Base-by-base conservation (phyloP, 2,888 invertebrate genomes). In the Dione vanillae region DNA sequence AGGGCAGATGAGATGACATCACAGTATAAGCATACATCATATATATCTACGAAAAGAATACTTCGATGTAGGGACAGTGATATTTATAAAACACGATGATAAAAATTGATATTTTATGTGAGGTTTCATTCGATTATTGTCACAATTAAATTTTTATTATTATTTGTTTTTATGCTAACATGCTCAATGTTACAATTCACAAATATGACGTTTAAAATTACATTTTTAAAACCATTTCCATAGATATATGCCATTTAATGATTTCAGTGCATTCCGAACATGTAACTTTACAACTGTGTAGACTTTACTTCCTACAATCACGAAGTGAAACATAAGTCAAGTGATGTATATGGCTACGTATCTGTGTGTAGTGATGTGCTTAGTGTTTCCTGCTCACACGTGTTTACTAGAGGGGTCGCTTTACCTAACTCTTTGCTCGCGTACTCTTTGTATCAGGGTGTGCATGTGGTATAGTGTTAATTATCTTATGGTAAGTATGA, bases 1-100 rank as follows among this genome's bases (percentile, higher is more conserved):
- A 82, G 87, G 85, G 80, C 85, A 86, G 87, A 86, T 83, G 86
- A 85, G 86, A 87, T 85, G 87, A 84, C 87, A 83, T 85, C 85
- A 84, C 80, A 78, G 76, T 84, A 81, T 83, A 83, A 82, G 79
- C 78, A 79, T 52, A 61, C 52, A 45, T 52, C 73, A 54, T 72
- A 70, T 69, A 74, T 70, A 51, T 43, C 62, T 65, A 37, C 65
- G 19, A 51, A 61, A 64, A 71, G 71, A 66, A 64, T 66, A 66
- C 66, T 62, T 51, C 66, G 62, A 66, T 67, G 61, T 54, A 19
- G 41, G 47, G 41, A 69, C 49, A 51, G 14, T 20, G 8, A 41
- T 40, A 59, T 43, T 20, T 5, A 27, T 5, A 20, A 14, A 14
- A 40, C 10, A 14, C 7, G 12, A 12, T n/a, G n/a, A 14, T 59